These are phyloP conservation scores for Agrotis ipsilon DNA, from an alignment of 2,888 invertebrate species.

Conservation along the genomic window DNA sequence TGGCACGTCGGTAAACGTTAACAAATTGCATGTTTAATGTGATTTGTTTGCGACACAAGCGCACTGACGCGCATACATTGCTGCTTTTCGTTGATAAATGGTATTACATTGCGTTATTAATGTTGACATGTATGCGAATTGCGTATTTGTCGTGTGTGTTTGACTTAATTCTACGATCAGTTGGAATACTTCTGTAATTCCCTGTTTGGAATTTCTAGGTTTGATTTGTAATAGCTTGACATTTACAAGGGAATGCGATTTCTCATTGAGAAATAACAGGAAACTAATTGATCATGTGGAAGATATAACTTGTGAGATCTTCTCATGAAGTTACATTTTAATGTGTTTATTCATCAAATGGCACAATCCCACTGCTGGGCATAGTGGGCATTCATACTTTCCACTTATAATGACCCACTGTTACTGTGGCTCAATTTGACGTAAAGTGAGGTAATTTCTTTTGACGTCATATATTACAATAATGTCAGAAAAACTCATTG, in stretches of 20 bases:
- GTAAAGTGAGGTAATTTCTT: too few species aligned
- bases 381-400: too few species aligned
- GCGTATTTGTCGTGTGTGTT: conserved; percentile 21
- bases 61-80: conserved; percentile 49
- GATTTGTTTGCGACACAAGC: conserved; percentile 61
- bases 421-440: too few species aligned
- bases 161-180: conserved; percentile 30
- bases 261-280: background rate
- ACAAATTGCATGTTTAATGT: conserved; percentile 64
- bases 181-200: conserved; percentile 22
- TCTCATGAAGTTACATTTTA: too few species aligned
- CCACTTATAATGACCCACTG: too few species aligned
- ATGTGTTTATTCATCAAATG: too few species aligned
- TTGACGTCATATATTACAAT: too few species aligned
- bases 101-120: conserved; percentile 61
- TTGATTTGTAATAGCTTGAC: conserved; percentile 2
- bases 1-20: conserved; percentile 50
- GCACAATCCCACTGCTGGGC: too few species aligned
- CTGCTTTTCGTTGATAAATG: conserved; percentile 61
- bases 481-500: too few species aligned
- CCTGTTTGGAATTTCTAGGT: conserved; percentile 3
- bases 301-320: background rate
- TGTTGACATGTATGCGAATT: conserved; percentile 47
- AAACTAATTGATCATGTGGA: background rate
- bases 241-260: conserved; percentile 9